A percentile compares a stretch with the other conserved stretches of the same genome.
Evolutionary conservation across 2,888 invertebrate genomes (phyloP).

Genomic region (Lasioglossum vierecki): DNA sequence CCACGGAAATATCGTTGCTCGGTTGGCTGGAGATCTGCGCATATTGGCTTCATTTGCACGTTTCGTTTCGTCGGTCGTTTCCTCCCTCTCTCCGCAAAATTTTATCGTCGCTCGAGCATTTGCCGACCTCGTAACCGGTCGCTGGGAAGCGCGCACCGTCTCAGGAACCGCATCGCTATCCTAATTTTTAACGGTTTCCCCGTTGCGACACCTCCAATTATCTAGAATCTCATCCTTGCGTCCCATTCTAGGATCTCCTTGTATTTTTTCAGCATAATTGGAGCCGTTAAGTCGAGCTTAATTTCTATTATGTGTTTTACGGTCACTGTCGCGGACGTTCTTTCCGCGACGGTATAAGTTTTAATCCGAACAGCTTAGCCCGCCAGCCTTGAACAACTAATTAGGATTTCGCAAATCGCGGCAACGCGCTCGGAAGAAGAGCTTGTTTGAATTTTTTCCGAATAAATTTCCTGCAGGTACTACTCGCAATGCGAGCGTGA

Average conservation of each 20-base stretch:
- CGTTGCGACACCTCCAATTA: constrained; percentile 14
- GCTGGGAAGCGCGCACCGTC: constrained; percentile 26
- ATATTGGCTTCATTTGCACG: constrained; percentile 84
- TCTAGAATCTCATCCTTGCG: not conserved
- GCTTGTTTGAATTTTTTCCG: not conserved
- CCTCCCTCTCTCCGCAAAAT: constrained; percentile 54
- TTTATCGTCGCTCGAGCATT: constrained; percentile 70
- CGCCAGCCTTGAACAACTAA: not conserved
- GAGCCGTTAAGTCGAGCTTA: constrained; percentile 15
- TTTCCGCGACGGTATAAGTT: not conserved
- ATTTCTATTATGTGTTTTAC: not conserved
- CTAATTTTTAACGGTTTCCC: constrained; percentile 58
- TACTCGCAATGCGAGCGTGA: not conserved
- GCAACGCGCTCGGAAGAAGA: not conserved
- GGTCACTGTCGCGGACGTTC: not conserved
- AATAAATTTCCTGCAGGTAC: not conserved
- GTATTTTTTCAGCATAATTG: not conserved
- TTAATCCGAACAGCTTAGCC: not conserved
- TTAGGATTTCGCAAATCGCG: not conserved
- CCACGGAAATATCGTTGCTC: constrained; percentile 78
- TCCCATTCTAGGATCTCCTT: not conserved
- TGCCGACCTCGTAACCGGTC: constrained; percentile 25
- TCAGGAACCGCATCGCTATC: constrained; percentile 14
- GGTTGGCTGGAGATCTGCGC: constrained; percentile 74
- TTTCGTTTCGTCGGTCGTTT: constrained; percentile 78